phyloP scores from a whole-genome alignment of 2,113 vertebrate species.

The Xenus cinereus region DNA sequence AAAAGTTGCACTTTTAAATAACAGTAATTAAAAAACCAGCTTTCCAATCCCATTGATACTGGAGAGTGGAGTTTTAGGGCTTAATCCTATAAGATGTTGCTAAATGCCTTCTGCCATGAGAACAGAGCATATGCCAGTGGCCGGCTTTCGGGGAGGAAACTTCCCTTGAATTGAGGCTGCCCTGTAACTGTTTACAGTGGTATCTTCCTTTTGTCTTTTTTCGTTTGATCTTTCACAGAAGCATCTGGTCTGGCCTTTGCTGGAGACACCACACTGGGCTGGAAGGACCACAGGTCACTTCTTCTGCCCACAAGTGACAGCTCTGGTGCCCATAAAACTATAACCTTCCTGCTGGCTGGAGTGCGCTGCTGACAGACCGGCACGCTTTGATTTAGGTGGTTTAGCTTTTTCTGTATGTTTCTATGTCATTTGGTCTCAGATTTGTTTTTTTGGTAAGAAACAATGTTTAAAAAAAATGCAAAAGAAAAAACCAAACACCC shows the following conservation, averaged over 20 bases:
- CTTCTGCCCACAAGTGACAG: slow-evolving; percentile 43
- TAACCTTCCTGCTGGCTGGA: slow-evolving; percentile 1
- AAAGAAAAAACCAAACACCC: neutral
- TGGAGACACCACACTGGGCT: slow-evolving; percentile 42
- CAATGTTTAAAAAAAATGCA: neutral
- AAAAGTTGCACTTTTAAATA: neutral
- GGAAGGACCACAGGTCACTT: slow-evolving; percentile 41
- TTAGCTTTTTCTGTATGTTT: neutral
- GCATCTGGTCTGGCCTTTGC: slow-evolving; percentile 53
- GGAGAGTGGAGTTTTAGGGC: neutral
- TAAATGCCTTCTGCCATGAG: slow-evolving; percentile 39
- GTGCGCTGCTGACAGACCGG: neutral
- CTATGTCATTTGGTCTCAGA: neutral
- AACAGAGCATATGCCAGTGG: slow-evolving; percentile 25
- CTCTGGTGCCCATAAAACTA: slow-evolving; percentile 35
- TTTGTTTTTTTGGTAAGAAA: neutral
- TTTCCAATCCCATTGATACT: neutral
- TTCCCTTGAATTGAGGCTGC: slow-evolving; percentile 21
- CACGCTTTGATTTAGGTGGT: neutral
- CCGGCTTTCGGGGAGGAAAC: neutral
- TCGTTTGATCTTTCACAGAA: slow-evolving; percentile 56
- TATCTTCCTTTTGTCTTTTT: slow-evolving; percentile 52
- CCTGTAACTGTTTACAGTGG: slow-evolving; percentile 47
- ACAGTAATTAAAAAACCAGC: neutral
- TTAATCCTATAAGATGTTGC: slow-evolving; percentile 24